Percentiles rank a stretch among this genome's conserved stretches.
Conservation (phyloP, 2,888 invertebrate species). For the Microplitis manilae region DNA sequence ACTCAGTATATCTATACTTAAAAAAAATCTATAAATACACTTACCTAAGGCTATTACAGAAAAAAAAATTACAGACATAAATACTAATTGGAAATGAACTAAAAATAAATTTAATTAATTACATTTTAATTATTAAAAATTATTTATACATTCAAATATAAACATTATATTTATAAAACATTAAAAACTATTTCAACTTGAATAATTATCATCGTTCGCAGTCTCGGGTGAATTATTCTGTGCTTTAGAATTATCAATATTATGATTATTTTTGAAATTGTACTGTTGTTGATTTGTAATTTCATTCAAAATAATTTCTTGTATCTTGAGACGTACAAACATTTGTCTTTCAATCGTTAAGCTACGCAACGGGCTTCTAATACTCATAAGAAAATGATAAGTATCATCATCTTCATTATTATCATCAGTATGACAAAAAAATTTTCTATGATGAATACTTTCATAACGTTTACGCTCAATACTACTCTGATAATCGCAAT, state of each 20-base stretch:
- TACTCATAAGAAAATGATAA: conserved; percentile 62
- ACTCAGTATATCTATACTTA: no score
- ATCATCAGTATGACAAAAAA: conserved; percentile 52
- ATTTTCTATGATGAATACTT: conserved; percentile 49
- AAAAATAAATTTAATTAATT: background rate
- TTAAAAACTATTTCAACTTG: background rate
- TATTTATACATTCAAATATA: background rate
- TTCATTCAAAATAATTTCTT: conserved; percentile 61
- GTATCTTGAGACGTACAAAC: conserved; percentile 60
- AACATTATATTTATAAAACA: no score
- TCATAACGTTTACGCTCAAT: conserved; percentile 58
- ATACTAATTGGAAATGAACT: background rate
- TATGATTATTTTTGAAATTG: conserved; percentile 48
- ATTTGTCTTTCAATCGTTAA: conserved; percentile 60
- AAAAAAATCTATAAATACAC: no score
- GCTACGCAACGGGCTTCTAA: conserved; percentile 58
- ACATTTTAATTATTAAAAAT: background rate
- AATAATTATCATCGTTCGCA: conserved; percentile 44
- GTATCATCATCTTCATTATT: conserved; percentile 52
- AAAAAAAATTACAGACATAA: no score
- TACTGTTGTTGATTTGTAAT: conserved; percentile 57
- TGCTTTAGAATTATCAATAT: conserved; percentile 43
- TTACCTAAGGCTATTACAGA: no score
- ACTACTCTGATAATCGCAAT: conserved; percentile 53
- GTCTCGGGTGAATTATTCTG: conserved; percentile 49